Conservation (phyloP, 2,888 invertebrate genomes). For the Himalopsyche anomala region DNA sequence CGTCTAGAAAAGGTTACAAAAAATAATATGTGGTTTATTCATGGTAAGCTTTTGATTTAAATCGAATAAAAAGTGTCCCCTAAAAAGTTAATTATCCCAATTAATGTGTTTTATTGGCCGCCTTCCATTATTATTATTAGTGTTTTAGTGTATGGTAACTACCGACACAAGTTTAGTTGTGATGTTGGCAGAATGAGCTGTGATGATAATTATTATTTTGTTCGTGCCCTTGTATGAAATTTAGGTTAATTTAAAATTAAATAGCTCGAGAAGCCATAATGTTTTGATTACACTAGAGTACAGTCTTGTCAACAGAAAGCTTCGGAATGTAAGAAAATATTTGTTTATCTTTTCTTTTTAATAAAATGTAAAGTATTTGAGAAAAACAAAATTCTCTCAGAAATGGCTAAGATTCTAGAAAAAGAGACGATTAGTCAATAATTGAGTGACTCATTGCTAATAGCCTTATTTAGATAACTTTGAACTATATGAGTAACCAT, state of each 20-base stretch:
- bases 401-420: too few relatives aligned
- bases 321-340: not conserved
- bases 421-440: too few relatives aligned
- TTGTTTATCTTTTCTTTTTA: too few relatives aligned
- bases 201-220: conserved; percentile 44
- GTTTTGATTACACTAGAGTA: conserved; percentile 56
- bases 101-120: conserved; percentile 40
- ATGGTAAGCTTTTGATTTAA: conserved; percentile 31
- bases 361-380: too few relatives aligned
- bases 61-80: conserved; percentile 42
- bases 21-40: not conserved
- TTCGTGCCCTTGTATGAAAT: conserved; percentile 55
- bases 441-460: too few relatives aligned
- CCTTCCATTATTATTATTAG: conserved; percentile 28
- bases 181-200: conserved; percentile 22
- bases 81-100: conserved; percentile 37
- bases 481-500: too few relatives aligned
- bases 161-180: conserved; percentile 24
- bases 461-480: too few relatives aligned
- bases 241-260: conserved; percentile 62
- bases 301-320: not conserved
- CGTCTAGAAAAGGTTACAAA: conserved; percentile 22
- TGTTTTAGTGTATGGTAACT: conserved; percentile 19
- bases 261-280: conserved; percentile 54
- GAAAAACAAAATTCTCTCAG: too few relatives aligned